Evolutionary conservation across 2,888 invertebrate genomes (phyloP).

Genomic region (Rhamnusium bicolor): DNA sequence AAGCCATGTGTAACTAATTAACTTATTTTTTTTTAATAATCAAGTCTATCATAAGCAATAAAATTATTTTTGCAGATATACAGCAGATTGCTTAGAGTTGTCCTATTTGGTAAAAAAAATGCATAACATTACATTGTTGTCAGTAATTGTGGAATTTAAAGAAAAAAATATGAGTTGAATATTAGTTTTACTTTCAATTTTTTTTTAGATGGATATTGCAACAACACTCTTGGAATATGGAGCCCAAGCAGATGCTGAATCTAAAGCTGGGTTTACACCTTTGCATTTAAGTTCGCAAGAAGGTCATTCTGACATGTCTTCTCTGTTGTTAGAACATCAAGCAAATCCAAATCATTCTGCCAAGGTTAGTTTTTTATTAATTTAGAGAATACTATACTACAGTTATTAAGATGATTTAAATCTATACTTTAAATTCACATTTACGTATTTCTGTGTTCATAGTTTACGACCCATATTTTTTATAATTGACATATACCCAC

Average conservation of each 20-base stretch:
- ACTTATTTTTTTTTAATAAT: constrained; percentile 1
- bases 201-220: constrained; percentile 88
- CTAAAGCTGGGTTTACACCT: constrained; percentile 97
- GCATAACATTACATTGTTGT: too few relatives aligned
- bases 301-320: constrained; percentile 95
- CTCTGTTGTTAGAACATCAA: constrained; percentile 91
- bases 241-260: constrained; percentile 93
- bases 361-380: constrained; percentile 75
- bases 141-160: too few relatives aligned
- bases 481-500: too few relatives aligned
- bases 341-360: constrained; percentile 90
- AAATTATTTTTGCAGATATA: constrained; percentile 10
- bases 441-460: too few relatives aligned
- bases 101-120: background rate
- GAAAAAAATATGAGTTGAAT: too few relatives aligned
- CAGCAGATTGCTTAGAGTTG: background rate
- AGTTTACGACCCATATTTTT: too few relatives aligned
- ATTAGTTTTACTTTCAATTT: background rate
- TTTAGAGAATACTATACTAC: too few relatives aligned
- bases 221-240: constrained; percentile 94
- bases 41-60: constrained; percentile 1
- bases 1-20: constrained; percentile 21
- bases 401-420: too few relatives aligned
- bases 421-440: too few relatives aligned
- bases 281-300: constrained; percentile 95